These are phyloP conservation scores for Drosophila flavopinicola DNA, from an alignment of 2,888 invertebrate genomes.

Conservation along the genomic window DNA sequence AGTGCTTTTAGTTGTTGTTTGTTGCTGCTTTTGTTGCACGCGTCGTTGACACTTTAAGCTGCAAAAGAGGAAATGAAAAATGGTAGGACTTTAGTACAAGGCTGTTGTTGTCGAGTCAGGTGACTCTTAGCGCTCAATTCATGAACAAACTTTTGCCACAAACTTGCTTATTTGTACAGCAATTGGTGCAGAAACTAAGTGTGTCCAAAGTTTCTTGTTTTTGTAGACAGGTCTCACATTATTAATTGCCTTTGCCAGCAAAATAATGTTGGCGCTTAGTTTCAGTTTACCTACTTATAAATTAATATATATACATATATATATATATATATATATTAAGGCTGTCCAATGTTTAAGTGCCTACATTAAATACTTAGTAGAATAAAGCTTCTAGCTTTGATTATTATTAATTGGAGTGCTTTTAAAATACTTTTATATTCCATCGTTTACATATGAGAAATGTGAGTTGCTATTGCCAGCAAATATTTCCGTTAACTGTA, in stretches of 20 bases:
- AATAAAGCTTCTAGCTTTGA: no score
- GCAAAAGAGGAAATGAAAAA: slow-evolving; percentile 72
- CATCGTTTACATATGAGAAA: not conserved
- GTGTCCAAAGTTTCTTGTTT: slow-evolving; percentile 20
- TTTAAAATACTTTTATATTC: not conserved
- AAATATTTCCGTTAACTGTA: not conserved
- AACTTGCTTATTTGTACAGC: slow-evolving; percentile 42
- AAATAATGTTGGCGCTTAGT: not conserved
- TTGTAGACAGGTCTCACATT: slow-evolving; percentile 2
- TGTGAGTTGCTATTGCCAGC: not conserved
- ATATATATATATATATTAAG: no score
- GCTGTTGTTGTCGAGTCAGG: slow-evolving; percentile 20
- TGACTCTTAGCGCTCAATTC: slow-evolving; percentile 37
- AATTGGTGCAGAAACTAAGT: slow-evolving; percentile 28
- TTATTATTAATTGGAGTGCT: not conserved
- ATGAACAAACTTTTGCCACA: slow-evolving; percentile 24
- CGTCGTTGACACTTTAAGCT: slow-evolving; percentile 65
- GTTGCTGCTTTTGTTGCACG: slow-evolving; percentile 21
- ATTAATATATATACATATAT: no score
- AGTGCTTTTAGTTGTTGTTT: slow-evolving; percentile 8
- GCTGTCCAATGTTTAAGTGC: not conserved
- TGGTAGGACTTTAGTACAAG: slow-evolving; percentile 59
- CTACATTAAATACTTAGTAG: not conserved
- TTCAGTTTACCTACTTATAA: not conserved
- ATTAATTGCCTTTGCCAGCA: slow-evolving; percentile 11